Conservation (phyloP, 2,888 invertebrate species). For the Euplexia lucipara region DNA sequence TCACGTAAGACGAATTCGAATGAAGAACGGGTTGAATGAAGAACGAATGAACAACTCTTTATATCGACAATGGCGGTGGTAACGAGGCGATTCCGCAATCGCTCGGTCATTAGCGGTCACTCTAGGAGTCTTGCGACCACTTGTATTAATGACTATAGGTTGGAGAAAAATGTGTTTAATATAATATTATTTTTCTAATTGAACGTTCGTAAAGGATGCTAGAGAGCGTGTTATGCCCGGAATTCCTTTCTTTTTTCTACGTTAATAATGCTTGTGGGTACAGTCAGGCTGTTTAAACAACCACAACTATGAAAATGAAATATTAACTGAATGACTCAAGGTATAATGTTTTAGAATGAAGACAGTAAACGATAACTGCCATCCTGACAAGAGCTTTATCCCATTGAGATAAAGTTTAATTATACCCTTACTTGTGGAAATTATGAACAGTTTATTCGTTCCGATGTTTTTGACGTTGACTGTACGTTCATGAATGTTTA, state of each 20-base stretch:
- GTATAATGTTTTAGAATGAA: too few species aligned
- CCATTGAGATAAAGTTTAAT: too few species aligned
- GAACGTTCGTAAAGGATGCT: conserved; percentile 37
- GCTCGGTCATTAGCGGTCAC: conserved; percentile 85
- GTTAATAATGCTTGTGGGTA: not conserved
- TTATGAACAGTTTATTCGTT: too few species aligned
- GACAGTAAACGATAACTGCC: too few species aligned
- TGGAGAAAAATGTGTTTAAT: conserved; percentile 40
- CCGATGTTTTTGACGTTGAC: too few species aligned
- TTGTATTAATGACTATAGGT: conserved; percentile 64
- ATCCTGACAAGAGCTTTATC: too few species aligned
- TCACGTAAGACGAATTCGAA: conserved; percentile 62
- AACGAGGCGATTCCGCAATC: conserved; percentile 83
- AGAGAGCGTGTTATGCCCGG: conserved; percentile 4
- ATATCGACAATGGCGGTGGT: conserved; percentile 75
- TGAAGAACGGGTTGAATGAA: conserved; percentile 54
- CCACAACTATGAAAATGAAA: too few species aligned
- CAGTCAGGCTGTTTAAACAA: too few species aligned
- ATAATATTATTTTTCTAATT: conserved; percentile 27
- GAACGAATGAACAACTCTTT: conserved; percentile 73
- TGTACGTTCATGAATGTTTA: too few species aligned
- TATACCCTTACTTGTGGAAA: too few species aligned
- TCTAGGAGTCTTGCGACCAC: conserved; percentile 71
- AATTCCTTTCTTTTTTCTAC: conserved; percentile 26
- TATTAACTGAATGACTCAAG: too few species aligned